Conservation (phyloP, 2,888 invertebrate genomes). For the Meta bourneti region DNA sequence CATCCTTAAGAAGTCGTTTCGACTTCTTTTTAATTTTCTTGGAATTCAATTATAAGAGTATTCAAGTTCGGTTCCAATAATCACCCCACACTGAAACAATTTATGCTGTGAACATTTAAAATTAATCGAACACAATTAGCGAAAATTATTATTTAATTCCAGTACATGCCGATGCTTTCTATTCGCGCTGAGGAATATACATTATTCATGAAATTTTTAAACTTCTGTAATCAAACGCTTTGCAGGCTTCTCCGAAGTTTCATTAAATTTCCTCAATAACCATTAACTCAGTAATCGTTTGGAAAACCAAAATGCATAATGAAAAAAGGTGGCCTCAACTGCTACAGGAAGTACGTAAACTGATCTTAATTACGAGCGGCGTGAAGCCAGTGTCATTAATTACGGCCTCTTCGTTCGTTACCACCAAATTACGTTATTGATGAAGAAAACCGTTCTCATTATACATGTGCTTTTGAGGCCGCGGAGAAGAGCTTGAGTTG, state of each 20-base stretch:
- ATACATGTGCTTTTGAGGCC: neutral
- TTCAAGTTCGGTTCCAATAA: too few relatives aligned
- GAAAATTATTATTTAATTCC: too few relatives aligned
- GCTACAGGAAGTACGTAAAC: slow-evolving; percentile 36
- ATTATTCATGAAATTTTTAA: slow-evolving; percentile 15
- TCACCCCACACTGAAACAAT: too few relatives aligned
- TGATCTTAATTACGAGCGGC: slow-evolving; percentile 47
- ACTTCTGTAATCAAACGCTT: neutral
- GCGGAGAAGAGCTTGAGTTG: neutral
- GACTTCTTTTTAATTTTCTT: too few relatives aligned
- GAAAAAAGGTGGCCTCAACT: slow-evolving; percentile 18
- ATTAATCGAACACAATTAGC: neutral
- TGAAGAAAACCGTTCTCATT: slow-evolving; percentile 51
- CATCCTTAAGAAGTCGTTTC: too few relatives aligned
- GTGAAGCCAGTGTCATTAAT: slow-evolving; percentile 37
- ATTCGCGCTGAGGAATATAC: neutral
- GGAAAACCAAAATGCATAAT: neutral
- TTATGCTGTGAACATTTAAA: neutral
- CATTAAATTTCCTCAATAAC: slow-evolving; percentile 47
- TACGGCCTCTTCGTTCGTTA: slow-evolving; percentile 26
- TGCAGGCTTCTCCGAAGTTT: neutral
- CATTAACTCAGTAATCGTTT: slow-evolving; percentile 37
- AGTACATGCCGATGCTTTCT: neutral
- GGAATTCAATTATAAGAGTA: too few relatives aligned
- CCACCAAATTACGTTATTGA: slow-evolving; percentile 53